Percentiles rank a stretch among this genome's conserved stretches.
Evolutionary conservation across 1,140 invertebrate species (phyloP).

Genomic region (Mactra quadrangularis): DNA sequence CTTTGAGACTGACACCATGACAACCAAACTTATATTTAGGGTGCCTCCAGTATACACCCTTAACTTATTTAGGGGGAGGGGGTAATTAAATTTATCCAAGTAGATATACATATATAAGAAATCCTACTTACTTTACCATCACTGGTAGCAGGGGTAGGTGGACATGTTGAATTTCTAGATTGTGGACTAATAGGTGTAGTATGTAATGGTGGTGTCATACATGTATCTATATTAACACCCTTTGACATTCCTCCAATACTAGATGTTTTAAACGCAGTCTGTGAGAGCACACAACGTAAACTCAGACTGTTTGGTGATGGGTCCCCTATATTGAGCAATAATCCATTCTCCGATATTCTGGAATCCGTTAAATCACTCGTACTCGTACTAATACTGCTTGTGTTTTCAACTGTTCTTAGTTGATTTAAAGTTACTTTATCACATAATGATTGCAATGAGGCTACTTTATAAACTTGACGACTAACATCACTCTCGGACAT

Average conservation of each 20-base stretch:
- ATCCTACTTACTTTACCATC: slow-evolving; percentile 66
- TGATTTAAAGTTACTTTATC: slow-evolving; percentile 50
- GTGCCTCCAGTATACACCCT: too few relatives aligned
- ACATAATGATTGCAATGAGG: slow-evolving; percentile 43
- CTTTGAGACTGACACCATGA: too few relatives aligned
- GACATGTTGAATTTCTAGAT: slow-evolving; percentile 76
- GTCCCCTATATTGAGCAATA: slow-evolving; percentile 40
- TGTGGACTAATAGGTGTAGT: slow-evolving; percentile 71
- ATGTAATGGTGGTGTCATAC: slow-evolving; percentile 45
- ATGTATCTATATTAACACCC: slow-evolving; percentile 47
- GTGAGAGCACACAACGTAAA: slow-evolving; percentile 53
- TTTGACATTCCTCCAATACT: slow-evolving; percentile 64
- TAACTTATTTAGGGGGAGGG: too few relatives aligned
- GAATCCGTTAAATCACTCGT: slow-evolving; percentile 82
- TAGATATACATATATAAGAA: too few relatives aligned
- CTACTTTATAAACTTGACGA: slow-evolving; percentile 30
- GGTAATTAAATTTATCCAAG: too few relatives aligned
- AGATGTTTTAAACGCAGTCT: slow-evolving; percentile 46
- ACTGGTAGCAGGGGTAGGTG: slow-evolving; percentile 75
- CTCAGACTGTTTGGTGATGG: slow-evolving; percentile 39
- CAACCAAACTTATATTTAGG: too few relatives aligned
- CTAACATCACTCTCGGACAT: slow-evolving; percentile 5
- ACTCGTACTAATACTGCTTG: slow-evolving; percentile 81
- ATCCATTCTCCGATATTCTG: slow-evolving; percentile 58
- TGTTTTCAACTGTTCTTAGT: slow-evolving; percentile 67